Percentiles rank a stretch among this genome's conserved stretches.
phyloP scores from a whole-genome alignment of 2,797 vertebrate genomes.

The Rhinichthys osculus region DNA sequence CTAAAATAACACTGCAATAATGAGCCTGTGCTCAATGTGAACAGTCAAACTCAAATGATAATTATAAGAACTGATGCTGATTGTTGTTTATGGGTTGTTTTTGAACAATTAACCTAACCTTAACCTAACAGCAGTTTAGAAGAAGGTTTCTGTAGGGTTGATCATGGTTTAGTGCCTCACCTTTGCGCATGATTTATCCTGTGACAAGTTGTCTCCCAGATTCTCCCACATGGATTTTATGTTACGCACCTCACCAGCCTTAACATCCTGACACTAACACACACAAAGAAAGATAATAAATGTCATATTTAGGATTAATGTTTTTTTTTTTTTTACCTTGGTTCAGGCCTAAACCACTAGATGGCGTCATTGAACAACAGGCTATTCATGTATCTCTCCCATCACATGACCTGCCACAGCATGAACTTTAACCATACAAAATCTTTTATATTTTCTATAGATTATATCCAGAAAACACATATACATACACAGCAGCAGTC shows the following conservation, averaged over 20 bases:
- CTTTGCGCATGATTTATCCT: constrained; percentile 59
- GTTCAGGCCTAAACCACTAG: neutral
- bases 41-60: neutral
- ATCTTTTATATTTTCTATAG: neutral
- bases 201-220: constrained; percentile 68
- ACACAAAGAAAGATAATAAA: constrained; percentile 10
- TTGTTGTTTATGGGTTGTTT: neutral
- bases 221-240: constrained; percentile 89
- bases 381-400: neutral
- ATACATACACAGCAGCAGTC: neutral
- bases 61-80: neutral
- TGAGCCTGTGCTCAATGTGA: neutral
- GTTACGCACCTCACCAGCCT: constrained; percentile 83
- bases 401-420: neutral
- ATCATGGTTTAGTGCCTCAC: constrained; percentile 41
- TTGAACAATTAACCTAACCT: neutral
- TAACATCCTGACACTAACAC: constrained; percentile 76
- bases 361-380: neutral
- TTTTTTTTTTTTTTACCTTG: neutral
- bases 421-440: neutral
- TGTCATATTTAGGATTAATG: neutral
- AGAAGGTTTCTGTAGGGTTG: neutral
- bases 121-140: neutral
- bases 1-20: neutral
- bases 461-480: constrained; percentile 9